Evolutionary conservation across 2,113 vertebrate species (phyloP), one percentile per base, ranked within the genome.

Genomic region (Cyanocitta stelleri): DNA sequence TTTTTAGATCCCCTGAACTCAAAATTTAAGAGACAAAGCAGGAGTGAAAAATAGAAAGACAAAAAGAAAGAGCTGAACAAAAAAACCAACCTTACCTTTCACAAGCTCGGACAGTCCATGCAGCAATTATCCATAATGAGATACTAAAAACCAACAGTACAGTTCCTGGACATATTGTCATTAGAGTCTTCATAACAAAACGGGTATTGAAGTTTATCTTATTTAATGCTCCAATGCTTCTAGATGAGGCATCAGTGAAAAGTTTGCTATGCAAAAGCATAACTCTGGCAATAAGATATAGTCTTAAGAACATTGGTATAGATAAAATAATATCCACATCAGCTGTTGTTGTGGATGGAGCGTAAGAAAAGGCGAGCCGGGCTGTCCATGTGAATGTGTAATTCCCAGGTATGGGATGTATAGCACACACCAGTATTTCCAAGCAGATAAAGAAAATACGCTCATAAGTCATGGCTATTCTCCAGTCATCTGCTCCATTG

Each of bases 161-260:
- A 87, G 99, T 99, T 98, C 99, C 99, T 23, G 99, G 99, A 96
- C 99, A 99, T 98, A 99, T 99, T 97, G 99, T 99, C 99, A 99
- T 99, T 98, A 99, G 97, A 93, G 99, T 99, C 98, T 99, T 99
- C 99, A 99, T 99, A 98, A 99, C 99, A 96, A 99, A 99, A 98
- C 99, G 99, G 5, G 99, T 99, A 98, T 99, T 99, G 97, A 99
- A 99, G 98, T 99, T 99, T 98, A 99, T 99, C 98, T 99, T 99
- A 98, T 99, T 99, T 98, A 99, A 98, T 37, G 99, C 99, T 94
- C 99, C 99, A 97, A 99, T 99, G 98, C 99, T 99, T 97, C 99
- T 98, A 67, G 99, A 99, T 52, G 99, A 99, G 84, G 99, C 99
- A 97, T 99, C 99, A 43, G 99, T 99, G 98, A 99, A 99, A 96